Base-by-base conservation (phyloP, 2,888 invertebrate genomes). In the Psococerastis gibbosa region DNA sequence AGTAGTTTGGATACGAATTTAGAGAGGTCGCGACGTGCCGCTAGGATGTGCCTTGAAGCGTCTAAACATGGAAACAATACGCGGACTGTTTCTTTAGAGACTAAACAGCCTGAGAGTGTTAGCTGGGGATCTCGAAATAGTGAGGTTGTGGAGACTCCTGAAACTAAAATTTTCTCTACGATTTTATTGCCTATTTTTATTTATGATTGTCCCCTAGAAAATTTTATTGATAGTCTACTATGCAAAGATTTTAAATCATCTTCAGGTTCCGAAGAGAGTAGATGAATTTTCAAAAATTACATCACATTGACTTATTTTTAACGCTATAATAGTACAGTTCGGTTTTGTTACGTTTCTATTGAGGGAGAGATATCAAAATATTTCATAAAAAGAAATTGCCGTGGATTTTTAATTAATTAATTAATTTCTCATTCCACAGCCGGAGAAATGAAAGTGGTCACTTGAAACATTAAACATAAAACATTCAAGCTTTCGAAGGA, bases 141-240 rank as follows among this genome's bases (percentile, higher is more conserved):
- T 20, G 38, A 20, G 20, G 16, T 16, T 16, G 11, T 6, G 6
- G 38, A 38, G 5, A 5, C 22, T 4, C 38, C 17, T 5, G 38
- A 38, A 18, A 38, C 38, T 11, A 38, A 38, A 20, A 22, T 48
- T n/a, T 49, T 44, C 18, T 57, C 56, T 5, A 54, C 58, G 3
- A 49, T 66, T 22, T 58, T 64, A 16, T 55, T 71, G 32, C 78
- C 78, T 1, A 59, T 78, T 44, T 78, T 75, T 53, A 67, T 75
- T n/a, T 78, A 75, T 53, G 74, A 76, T 55, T 77, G 77, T 55
- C 70, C 73, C 2, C 57, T 73, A 35, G 63, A 67, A 18, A 59
- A 67, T 46, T 56, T 78, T 27, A 70, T 71, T n/a, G 67, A 70
- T 48, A 63, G 67, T 1, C 60, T 70, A 32, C 58, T 67, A 3